Evolutionary conservation across 2,888 invertebrate species (phyloP), one percentile per base, ranked within the genome.

Genomic region (Tromatobia lineatoria): DNA sequence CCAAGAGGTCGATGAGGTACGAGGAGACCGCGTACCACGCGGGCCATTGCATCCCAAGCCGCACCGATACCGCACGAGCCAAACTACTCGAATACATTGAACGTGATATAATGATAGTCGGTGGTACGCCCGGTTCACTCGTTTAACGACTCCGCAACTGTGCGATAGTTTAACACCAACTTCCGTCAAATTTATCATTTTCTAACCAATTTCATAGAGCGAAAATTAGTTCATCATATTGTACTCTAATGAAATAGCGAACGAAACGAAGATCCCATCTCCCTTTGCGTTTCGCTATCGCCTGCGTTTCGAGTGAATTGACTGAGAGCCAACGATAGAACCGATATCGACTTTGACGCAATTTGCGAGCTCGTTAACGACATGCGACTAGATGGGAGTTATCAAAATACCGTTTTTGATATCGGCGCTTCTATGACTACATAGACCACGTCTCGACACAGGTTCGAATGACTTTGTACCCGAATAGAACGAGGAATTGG

Each of bases 311-410:
- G 47, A 67, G 34, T 47, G 54, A 79, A 52, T 42, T 47, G 57
- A 80, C 38, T 8, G 47, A 11, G 50, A 20, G 50, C 10, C 50
- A 50, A 34, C 70, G 34, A 76, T 29, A 75, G 64, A 70, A 81
- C 29, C 70, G 70, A 75, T 81, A 81, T 70, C 80, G 75, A 54
- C 54, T 70, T 69, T 29, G 52, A 29, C 38, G 54, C 70, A 54
- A 76, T 75, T 81, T 70, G 29, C 61, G 23, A 70, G 45, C 61
- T 64, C 75, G 70, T 76, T 76, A 81, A 61, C 29, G 23, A 38
- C 38, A n/a, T 10, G 15, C 61, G 20, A 15, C 11, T 11, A 61
- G 61, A 29, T 23, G 20, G 61, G 69, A 50, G 11, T 50, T 67
- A 67, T 61, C 73, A 18, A 80, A 69, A 75, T 18, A 25, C 54